Evolutionary conservation across 1,140 invertebrate species (phyloP).

Genomic region (Brachystomella parvula): DNA sequence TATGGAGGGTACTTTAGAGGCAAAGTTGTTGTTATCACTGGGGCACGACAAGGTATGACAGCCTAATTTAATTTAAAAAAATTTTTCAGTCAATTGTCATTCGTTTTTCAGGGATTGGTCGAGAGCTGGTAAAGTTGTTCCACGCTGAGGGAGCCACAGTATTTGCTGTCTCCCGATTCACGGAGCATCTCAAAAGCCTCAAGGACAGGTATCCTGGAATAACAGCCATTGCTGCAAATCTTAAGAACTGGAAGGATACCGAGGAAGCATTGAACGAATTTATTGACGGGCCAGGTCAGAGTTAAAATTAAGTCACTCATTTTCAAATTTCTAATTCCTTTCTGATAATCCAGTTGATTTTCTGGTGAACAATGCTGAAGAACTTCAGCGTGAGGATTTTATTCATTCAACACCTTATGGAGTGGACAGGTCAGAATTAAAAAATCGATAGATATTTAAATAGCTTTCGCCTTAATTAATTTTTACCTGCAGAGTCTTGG

Average conservation of each 20-base stretch:
- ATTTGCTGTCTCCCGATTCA: conserved; percentile 61
- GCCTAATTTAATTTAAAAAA: background rate
- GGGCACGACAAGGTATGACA: background rate
- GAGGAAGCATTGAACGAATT: conserved; percentile 50
- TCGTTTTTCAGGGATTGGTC: conserved; percentile 58
- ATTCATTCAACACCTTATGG: background rate
- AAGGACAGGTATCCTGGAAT: conserved; percentile 53
- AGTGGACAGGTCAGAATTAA: background rate
- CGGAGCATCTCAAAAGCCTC: conserved; percentile 56
- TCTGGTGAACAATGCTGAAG: conserved; percentile 74
- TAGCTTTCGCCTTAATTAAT: background rate
- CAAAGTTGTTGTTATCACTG: conserved; percentile 1
- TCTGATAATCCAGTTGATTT: conserved; percentile 54
- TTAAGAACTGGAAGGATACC: conserved; percentile 68
- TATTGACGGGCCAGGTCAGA: background rate
- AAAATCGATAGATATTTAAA: conserved; percentile 43
- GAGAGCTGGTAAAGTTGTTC: conserved; percentile 57
- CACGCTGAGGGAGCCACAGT: conserved; percentile 59
- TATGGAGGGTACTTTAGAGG: background rate
- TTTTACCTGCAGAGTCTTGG: conserved; percentile 52
- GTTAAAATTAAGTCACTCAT: background rate
- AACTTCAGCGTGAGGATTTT: background rate
- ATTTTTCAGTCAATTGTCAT: background rate
- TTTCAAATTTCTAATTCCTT: background rate
- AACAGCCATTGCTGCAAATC: conserved; percentile 57